A percentile compares a stretch with the other conserved stretches of the same genome.
Conservation (phyloP, 2,888 invertebrate genomes). For the Ennomos erosarius region DNA sequence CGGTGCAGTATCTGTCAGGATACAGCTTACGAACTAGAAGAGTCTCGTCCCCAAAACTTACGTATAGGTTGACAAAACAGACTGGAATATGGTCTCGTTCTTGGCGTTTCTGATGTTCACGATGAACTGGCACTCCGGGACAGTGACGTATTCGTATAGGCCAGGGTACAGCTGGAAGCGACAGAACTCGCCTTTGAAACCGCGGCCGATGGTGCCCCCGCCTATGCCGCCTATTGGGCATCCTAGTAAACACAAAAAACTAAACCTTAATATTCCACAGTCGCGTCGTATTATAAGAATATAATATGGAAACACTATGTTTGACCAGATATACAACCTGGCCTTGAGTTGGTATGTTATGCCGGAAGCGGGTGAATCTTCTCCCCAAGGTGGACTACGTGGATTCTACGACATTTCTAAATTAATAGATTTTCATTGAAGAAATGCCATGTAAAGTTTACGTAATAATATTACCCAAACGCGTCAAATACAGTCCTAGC, state of each 20-base stretch:
- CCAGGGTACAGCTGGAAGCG: conserved; percentile 96
- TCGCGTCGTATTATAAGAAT: too few relatives aligned
- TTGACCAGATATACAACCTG: too few relatives aligned
- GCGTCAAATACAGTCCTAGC: too few relatives aligned
- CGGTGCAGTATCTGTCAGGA: neutral
- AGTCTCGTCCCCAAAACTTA: conserved; percentile 66
- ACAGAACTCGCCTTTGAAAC: conserved; percentile 97
- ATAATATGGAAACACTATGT: too few relatives aligned
- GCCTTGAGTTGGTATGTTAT: too few relatives aligned
- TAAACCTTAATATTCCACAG: neutral
- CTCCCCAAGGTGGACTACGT: too few relatives aligned
- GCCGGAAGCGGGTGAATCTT: too few relatives aligned
- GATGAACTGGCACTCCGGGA: conserved; percentile 96
- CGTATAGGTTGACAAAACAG: conserved; percentile 90
- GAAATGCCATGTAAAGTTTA: too few relatives aligned
- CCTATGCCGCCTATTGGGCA: conserved; percentile 83
- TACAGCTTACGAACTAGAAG: conserved; percentile 8
- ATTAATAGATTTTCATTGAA: too few relatives aligned
- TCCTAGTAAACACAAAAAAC: conserved; percentile 82
- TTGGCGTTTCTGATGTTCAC: conserved; percentile 91
- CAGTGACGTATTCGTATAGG: conserved; percentile 92
- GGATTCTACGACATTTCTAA: too few relatives aligned
- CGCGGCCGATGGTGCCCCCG: conserved; percentile 92
- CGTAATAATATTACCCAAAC: too few relatives aligned
- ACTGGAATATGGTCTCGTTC: conserved; percentile 90